phyloP scores from a whole-genome alignment of 2,113 vertebrate genomes.

The Carassius carassius region DNA sequence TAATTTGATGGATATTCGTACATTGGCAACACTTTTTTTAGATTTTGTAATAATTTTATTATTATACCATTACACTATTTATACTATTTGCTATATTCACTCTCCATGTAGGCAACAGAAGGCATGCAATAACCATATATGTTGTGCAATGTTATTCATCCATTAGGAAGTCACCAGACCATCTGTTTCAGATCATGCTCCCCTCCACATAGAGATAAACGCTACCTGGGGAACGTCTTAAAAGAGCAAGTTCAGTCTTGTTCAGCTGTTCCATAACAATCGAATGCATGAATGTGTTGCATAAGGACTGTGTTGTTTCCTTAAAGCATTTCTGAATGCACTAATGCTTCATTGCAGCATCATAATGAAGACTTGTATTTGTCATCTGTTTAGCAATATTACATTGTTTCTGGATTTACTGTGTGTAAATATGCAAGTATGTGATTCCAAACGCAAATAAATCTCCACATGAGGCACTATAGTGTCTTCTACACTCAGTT shows the following conservation, averaged over 20 bases:
- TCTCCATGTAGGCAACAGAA: neutral
- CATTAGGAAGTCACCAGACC: constrained; percentile 11
- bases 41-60: neutral
- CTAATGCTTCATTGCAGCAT: neutral
- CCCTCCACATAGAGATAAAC: constrained; percentile 28
- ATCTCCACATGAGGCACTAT: neutral
- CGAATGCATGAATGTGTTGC: neutral
- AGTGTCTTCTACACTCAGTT: neutral
- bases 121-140: neutral
- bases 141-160: neutral
- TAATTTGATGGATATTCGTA: neutral
- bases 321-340: neutral
- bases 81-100: neutral
- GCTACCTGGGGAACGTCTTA: constrained; percentile 19
- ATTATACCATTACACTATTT: neutral
- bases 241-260: constrained; percentile 17
- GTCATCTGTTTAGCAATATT: too few species aligned
- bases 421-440: neutral
- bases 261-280: constrained; percentile 15
- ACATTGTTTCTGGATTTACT: too few species aligned
- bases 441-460: neutral
- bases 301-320: neutral
- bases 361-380: too few species aligned
- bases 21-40: neutral
- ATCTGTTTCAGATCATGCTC: constrained; percentile 42